Base-by-base conservation (phyloP, 1,140 invertebrate genomes). In the Drosophila azteca region DNA sequence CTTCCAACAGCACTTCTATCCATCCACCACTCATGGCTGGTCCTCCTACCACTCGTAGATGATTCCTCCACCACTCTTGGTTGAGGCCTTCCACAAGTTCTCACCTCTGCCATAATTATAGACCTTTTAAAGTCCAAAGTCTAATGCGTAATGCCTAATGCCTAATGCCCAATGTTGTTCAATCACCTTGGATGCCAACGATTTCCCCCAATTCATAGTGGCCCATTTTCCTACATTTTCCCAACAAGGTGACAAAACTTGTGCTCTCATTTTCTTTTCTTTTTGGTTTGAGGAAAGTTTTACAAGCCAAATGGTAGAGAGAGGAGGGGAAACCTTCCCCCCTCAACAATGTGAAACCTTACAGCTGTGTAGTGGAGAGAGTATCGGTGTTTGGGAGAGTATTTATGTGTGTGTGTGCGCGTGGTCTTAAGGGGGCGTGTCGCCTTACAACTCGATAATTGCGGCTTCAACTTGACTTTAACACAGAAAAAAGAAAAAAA, bases 381-480 rank as follows among this genome's bases (percentile, higher is more conserved):
- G 35, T 39, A 39, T 39, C 11, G 13, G 35, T 39, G 35, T 13
- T 11, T 39, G 11, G 3, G 11, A 39, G 35, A 31, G 8, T 26
- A 26, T 26, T 26, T 26, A 26, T 26, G 24, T 31, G 31, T 35
- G 31, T 35, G 31, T 35, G 35, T 4, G 35, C 3, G 9, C 68
- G 70, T 31, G 60, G 51, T 55, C 66, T 62, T 52, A 75, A 17
- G 35, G 50, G 79, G 64, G 63, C 57, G 59, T 57, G 52, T 63
- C 67, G 82, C 43, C 74, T 88, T 78, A 88, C 82, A 87, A 78
- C 83, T 88, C 83, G 83, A 87, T 87, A 83, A 87, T 88, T 82
- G 82, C 79, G 82, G 78, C 83, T 88, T 87, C 79, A 87, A 88
- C 73, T 82, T 82, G 83, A 78, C 79, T 88, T 88, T 83, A 79